Base-by-base conservation (phyloP, 2,113 vertebrate genomes). In the Coptodon bakossiorum region DNA sequence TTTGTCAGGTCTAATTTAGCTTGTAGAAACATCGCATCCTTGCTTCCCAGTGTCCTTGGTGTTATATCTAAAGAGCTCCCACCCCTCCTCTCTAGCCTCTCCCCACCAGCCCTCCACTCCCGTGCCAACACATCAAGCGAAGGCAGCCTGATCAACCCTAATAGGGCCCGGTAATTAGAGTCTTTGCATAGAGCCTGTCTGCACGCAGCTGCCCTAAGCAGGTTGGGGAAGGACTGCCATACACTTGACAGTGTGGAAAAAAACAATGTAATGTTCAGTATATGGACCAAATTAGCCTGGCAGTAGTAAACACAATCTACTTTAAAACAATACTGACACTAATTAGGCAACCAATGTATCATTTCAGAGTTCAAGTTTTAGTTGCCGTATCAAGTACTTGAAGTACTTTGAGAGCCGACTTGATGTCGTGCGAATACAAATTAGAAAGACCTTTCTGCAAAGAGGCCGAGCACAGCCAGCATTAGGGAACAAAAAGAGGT, bases 281-380 rank as follows among this genome's bases (percentile, higher is more conserved):
- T 93, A 94, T 91, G 90, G 91, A 91, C 93, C 92, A 96, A 96
- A 96, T 97, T 96, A 96, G 93, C 88, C 91, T 90, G 91, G 94
- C 92, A 90, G 91, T 92, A 85, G 96, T 96, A 96, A 97, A 97
- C 95, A 96, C 94, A 93, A 93, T 96, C 90, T 92, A 92, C 91
- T 96, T 95, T 95, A 95, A 93, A 95, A 95, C 93, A 95, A 95
- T 94, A 93, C 92, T 96, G 96, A 97, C 96, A 96, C 95, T 96
- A 97, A 97, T 96, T 96, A 96, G 94, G 90, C 83, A 92, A 95
- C 93, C 94, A 93, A 95, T 96, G 91, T 95, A 91, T 96, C 90
- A 92, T 93, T 92, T 95, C 86, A 91, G 90, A 92, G 93, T 91
- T 94, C 88, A 91, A 93, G 84, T 93, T 95, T 91, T 88, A 91